Evolutionary conservation across 2,113 vertebrate genomes (phyloP), one percentile per base, ranked within the genome.

Genomic region (Ameiurus melas): DNA sequence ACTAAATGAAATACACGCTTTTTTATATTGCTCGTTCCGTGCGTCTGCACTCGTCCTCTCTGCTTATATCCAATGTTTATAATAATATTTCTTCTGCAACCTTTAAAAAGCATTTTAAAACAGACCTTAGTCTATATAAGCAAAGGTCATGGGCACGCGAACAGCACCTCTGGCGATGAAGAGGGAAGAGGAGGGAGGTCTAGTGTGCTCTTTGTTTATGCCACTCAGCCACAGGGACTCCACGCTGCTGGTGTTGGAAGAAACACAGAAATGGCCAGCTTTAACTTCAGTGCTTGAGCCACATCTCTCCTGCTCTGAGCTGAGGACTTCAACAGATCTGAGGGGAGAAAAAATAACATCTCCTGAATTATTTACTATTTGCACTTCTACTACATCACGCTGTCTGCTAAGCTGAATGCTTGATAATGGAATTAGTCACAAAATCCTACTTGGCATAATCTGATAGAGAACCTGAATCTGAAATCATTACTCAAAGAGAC

Each of bases 121-220:
- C 60, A 39, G 60, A 88, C 66, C 70, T 83, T 58, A 84, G 71
- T 86, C 71, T 87, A 88, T 75, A 85, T 53, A 89, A 91, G 88
- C 88, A 90, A 90, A 91, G 91, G 89, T 91, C 91, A 91, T 71
- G 60, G 57, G 75, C 19, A 85, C 57, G 79, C 10, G 19, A 86
- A 88, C 30, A 86, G 55, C 79, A 90, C 90, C 87, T 92, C 93
- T 91, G 92, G 94, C 91, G 91, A 92, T 91, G 90, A 91, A 87
- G 10, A 83, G 85, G 79, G 78, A 89, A 89, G 87, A 89, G 78
- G 91, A 89, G 86, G 91, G 87, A 89, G 92, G 91, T 91, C 83
- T 92, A 1, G 89, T 80, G 82, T 78, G 60, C 87, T 93, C 91
- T 89, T 89, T 89, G 89, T 88, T 90, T 89, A 91, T 87, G 88